Conservation (phyloP, 1,140 invertebrate species). For the Aphis craccivora region DNA sequence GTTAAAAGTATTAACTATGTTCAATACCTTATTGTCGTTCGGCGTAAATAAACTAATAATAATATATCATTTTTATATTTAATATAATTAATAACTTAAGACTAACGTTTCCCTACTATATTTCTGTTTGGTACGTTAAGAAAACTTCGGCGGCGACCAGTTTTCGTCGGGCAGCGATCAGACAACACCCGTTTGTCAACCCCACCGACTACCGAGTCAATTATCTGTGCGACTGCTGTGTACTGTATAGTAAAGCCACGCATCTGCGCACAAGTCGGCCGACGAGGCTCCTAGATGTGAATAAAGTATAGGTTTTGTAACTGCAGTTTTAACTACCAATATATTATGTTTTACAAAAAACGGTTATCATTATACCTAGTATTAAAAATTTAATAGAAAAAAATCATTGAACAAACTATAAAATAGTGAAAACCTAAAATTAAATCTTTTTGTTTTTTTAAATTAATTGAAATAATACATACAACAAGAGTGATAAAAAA, state of each 20-base stretch:
- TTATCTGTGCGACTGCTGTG: not conserved
- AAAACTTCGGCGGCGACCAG: not conserved
- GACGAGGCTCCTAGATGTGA: not conserved
- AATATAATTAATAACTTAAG: not conserved
- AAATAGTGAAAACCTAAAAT: not conserved
- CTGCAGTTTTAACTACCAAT: not conserved
- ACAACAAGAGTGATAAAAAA: not conserved
- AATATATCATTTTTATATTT: not conserved
- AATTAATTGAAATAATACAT: not conserved
- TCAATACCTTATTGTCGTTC: too few species aligned
- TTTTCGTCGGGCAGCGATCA: not conserved
- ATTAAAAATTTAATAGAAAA: not conserved
- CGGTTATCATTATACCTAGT: not conserved
- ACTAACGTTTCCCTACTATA: not conserved
- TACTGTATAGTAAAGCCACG: not conserved
- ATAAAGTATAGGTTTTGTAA: not conserved
- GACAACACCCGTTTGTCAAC: slow-evolving; percentile 1
- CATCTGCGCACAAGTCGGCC: not conserved
- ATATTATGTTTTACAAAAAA: slow-evolving; percentile 2
- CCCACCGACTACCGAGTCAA: not conserved
- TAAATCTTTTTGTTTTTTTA: not conserved
- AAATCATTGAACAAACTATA: not conserved
- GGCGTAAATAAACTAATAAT: too few species aligned
- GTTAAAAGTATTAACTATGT: too few species aligned
- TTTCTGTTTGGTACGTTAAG: not conserved